Percentiles rank a stretch among this genome's conserved stretches.
phyloP scores from a whole-genome alignment of 2,888 invertebrate species.

The Ormyrus thymus region DNA sequence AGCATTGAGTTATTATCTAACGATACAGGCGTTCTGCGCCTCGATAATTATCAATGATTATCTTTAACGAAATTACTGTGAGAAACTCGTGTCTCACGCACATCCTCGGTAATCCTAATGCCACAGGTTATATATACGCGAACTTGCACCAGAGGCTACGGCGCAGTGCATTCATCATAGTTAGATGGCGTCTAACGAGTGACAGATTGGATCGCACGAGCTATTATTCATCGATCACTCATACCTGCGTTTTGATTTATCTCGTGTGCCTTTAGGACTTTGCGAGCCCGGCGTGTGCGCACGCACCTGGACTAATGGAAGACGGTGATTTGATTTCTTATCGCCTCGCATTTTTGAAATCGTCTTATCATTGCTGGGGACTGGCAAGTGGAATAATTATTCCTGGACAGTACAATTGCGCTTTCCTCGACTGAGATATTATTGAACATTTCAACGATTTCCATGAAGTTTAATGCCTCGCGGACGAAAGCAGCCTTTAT shows the following conservation, averaged over 20 bases:
- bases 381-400: no score
- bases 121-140: background rate
- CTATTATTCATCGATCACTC: conserved; percentile 65
- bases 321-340: no score
- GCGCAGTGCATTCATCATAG: conserved; percentile 61
- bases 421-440: no score
- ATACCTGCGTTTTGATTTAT: conserved; percentile 54
- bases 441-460: no score
- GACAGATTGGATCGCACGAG: conserved; percentile 63
- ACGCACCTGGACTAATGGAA: no score
- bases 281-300: background rate
- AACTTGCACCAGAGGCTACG: conserved; percentile 1
- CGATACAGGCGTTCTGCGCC: background rate
- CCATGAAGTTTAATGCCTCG: no score
- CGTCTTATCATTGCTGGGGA: no score
- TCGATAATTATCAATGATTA: conserved; percentile 13
- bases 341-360: no score
- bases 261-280: conserved; percentile 17
- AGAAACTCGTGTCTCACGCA: no score
- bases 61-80: background rate
- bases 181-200: conserved; percentile 63
- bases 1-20: background rate
- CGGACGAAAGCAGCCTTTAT: conserved; percentile 18
- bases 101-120: conserved; percentile 18
- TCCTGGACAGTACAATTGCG: no score